Conservation (phyloP, 2,888 invertebrate genomes). For the Callimorpha dominula region DNA sequence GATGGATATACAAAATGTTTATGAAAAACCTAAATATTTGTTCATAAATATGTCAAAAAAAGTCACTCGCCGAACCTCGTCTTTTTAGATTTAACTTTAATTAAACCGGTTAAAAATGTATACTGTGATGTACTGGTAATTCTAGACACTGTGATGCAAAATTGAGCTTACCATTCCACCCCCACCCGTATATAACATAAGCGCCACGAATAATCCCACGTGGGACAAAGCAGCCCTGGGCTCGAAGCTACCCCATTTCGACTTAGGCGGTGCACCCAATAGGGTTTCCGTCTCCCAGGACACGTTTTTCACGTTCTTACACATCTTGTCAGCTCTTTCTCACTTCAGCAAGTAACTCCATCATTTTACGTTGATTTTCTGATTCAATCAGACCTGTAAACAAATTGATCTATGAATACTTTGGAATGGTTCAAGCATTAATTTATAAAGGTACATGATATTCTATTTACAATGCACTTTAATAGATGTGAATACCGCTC, state of each 20-base stretch:
- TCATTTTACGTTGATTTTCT: slow-evolving; percentile 31
- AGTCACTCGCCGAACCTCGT: too few species aligned
- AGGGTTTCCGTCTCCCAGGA: slow-evolving; percentile 84
- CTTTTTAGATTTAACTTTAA: too few species aligned
- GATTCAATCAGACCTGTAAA: slow-evolving; percentile 15
- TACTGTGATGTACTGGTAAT: neutral
- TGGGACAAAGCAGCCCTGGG: slow-evolving; percentile 90
- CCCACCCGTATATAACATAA: slow-evolving; percentile 92
- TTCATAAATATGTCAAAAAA: too few species aligned
- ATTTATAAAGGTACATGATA: neutral
- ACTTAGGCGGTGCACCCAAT: slow-evolving; percentile 76
- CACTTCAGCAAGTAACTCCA: slow-evolving; percentile 46
- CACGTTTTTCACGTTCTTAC: slow-evolving; percentile 77
- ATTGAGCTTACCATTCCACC: slow-evolving; percentile 91
- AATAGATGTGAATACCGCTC: too few species aligned
- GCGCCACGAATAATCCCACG: slow-evolving; percentile 90
- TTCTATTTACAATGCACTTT: too few species aligned
- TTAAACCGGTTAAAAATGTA: neutral
- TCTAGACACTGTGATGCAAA: neutral
- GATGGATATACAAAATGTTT: too few species aligned
- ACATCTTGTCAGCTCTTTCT: slow-evolving; percentile 69
- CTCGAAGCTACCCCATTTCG: slow-evolving; percentile 85
- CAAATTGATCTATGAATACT: neutral
- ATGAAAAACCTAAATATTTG: too few species aligned
- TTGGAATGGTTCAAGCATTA: neutral